Conservation (phyloP, 2,888 invertebrate species). For the Xestoiulus laeticollis region DNA sequence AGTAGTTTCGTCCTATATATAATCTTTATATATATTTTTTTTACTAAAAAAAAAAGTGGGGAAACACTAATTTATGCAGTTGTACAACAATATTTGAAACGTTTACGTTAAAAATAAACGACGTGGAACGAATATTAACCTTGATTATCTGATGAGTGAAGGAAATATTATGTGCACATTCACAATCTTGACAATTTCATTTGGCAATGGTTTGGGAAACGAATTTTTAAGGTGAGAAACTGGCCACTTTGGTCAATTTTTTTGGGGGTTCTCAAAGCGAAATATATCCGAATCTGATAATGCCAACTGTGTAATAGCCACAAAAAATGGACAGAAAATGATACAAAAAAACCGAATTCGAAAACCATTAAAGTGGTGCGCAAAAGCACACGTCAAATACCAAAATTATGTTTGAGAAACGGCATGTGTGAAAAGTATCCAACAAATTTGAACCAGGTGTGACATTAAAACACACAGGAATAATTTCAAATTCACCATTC, state of each 20-base stretch:
- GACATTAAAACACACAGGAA: constrained; percentile 46
- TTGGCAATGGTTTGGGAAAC: neutral
- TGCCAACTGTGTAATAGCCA: neutral
- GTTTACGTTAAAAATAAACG: constrained; percentile 35
- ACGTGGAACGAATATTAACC: constrained; percentile 43
- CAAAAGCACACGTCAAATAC: constrained; percentile 27
- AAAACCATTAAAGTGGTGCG: constrained; percentile 38
- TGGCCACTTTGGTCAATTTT: constrained; percentile 34
- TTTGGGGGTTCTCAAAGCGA: neutral
- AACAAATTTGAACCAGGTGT: constrained; percentile 45
- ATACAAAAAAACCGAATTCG: neutral
- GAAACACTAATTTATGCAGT: constrained; percentile 24
- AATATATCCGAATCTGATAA: constrained; percentile 47
- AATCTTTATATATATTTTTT: constrained; percentile 43
- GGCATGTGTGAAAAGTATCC: constrained; percentile 23
- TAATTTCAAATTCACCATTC: constrained; percentile 49
- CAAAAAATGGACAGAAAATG: neutral
- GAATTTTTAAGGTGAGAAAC: constrained; percentile 35
- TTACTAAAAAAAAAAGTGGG: constrained; percentile 14
- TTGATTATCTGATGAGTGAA: constrained; percentile 40
- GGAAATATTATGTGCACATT: constrained; percentile 39
- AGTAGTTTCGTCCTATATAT: constrained; percentile 30
- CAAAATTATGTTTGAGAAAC: constrained; percentile 40
- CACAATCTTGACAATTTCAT: constrained; percentile 39
- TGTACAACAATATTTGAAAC: constrained; percentile 27